A percentile compares a stretch with the other conserved stretches of the same genome.
Conservation (phyloP, 1,140 invertebrate genomes). For the Conus ventricosus region DNA sequence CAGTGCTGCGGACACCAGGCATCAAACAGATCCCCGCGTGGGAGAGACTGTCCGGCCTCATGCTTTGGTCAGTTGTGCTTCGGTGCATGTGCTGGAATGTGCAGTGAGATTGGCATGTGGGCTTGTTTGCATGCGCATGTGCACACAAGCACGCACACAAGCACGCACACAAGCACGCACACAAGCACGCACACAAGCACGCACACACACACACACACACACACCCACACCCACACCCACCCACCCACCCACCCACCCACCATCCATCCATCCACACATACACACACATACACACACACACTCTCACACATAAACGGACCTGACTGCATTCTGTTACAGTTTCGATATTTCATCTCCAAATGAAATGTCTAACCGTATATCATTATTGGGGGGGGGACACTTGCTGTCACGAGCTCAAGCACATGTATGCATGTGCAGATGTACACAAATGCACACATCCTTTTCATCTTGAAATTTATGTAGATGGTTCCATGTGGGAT, state of each 20-base stretch:
- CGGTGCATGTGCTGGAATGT: neutral
- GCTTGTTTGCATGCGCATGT: neutral
- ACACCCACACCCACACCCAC: no score
- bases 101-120: neutral
- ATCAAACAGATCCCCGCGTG: conserved; percentile 14
- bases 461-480: no score
- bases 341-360: no score
- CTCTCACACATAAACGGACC: neutral
- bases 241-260: no score
- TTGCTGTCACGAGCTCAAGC: neutral
- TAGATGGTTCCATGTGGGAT: no score
- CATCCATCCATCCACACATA: no score
- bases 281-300: neutral
- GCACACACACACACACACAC: no score
- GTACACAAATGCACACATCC: neutral
- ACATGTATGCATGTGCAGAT: neutral
- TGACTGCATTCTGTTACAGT: no score
- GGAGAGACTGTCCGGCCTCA: neutral
- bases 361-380: no score
- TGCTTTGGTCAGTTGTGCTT: neutral
- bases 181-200: neutral
- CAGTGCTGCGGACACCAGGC: conserved; percentile 6
- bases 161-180: neutral
- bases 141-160: neutral
- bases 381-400: neutral